Evolutionary conservation across 2,888 invertebrate species (phyloP).

Genomic region (Eupeodes luniger): DNA sequence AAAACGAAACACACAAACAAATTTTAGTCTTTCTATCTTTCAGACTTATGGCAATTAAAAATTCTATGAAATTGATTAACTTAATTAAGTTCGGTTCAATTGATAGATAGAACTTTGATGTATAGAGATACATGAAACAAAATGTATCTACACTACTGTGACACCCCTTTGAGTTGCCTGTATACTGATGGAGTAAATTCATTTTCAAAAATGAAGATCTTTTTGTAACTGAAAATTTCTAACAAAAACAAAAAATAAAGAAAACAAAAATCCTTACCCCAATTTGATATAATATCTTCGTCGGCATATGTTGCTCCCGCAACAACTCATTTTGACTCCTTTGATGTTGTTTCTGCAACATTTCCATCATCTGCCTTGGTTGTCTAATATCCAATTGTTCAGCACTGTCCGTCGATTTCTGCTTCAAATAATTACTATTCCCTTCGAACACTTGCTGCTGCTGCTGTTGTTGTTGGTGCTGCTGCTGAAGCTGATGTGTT

Average conservation of each 20-base stretch:
- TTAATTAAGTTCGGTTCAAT: slow-evolving; percentile 76
- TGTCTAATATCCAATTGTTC: slow-evolving; percentile 80
- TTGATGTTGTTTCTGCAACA: slow-evolving; percentile 80
- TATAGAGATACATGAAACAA: background rate
- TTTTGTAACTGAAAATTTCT: background rate
- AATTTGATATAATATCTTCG: slow-evolving; percentile 88
- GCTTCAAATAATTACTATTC: slow-evolving; percentile 71
- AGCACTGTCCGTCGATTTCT: slow-evolving; percentile 59
- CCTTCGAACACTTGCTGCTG: slow-evolving; percentile 72
- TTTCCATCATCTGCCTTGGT: slow-evolving; percentile 85
- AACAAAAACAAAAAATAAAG: slow-evolving; percentile 38
- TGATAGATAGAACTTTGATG: slow-evolving; percentile 59
- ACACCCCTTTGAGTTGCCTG: slow-evolving; percentile 37
- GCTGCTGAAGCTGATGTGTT: slow-evolving; percentile 70
- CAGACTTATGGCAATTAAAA: slow-evolving; percentile 72
- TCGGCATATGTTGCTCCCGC: slow-evolving; percentile 68
- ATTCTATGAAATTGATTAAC: slow-evolving; percentile 75
- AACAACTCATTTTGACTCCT: slow-evolving; percentile 64
- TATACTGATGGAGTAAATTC: background rate
- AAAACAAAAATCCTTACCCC: slow-evolving; percentile 81
- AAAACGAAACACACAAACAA: slow-evolving; percentile 1
- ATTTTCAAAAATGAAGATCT: background rate
- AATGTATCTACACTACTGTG: background rate
- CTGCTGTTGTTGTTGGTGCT: slow-evolving; percentile 2
- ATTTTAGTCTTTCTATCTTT: slow-evolving; percentile 5